phyloP scores from a whole-genome alignment of 1,140 invertebrate genomes.

The Hycleus phaleratus region DNA sequence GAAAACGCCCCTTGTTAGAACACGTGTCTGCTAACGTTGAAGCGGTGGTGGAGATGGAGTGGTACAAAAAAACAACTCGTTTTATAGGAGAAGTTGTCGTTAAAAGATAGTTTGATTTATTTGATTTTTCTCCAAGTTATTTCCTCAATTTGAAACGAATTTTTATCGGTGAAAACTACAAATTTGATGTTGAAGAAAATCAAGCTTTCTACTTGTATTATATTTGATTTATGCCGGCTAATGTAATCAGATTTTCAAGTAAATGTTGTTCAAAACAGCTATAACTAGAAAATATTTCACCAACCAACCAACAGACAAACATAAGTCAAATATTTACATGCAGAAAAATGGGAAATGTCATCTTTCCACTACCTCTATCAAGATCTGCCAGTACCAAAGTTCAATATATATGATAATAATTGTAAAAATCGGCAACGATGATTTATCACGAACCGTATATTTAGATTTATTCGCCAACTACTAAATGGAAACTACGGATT shows the following conservation, averaged over 20 bases:
- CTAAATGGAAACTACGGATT: too few species aligned
- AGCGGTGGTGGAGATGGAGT: too few species aligned
- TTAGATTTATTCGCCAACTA: constrained; percentile 7
- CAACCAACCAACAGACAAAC: too few species aligned
- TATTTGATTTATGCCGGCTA: not conserved
- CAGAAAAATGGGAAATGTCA: constrained; percentile 11
- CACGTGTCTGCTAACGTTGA: too few species aligned
- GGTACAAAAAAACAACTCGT: too few species aligned
- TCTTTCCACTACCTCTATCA: not conserved
- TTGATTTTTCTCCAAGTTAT: too few species aligned
- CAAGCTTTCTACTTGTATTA: not conserved
- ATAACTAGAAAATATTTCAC: not conserved
- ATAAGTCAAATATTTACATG: constrained; percentile 6
- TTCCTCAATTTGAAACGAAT: too few species aligned
- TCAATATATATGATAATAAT: constrained; percentile 13
- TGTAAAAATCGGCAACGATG: not conserved
- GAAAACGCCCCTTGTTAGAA: too few species aligned
- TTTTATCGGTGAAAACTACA: too few species aligned
- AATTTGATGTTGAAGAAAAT: not conserved
- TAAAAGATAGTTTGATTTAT: too few species aligned
- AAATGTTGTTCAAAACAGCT: not conserved
- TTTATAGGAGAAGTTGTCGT: too few species aligned
- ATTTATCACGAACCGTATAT: constrained; percentile 2
- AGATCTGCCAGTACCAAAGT: constrained; percentile 5
- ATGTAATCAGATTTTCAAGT: not conserved